Evolutionary conservation across 2,888 invertebrate genomes (phyloP), one percentile per base, ranked within the genome.

Genomic region (Ornithoptera priamus): DNA sequence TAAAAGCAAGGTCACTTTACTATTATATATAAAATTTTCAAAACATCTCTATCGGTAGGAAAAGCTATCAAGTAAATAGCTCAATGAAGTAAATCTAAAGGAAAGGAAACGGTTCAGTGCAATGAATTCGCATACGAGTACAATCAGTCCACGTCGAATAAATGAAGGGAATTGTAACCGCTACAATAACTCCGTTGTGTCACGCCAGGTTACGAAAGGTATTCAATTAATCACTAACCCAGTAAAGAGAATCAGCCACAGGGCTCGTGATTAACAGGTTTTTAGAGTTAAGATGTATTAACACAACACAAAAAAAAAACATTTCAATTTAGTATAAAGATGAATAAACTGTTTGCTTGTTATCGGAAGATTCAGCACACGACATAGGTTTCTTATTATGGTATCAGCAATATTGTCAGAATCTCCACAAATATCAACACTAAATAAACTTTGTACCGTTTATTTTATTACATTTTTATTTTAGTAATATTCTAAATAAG

Each of bases 141-240:
- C 57, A 65, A 65, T 68, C n/a, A 58, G 65, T 64, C 59, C 64
- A 65, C 65, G 42, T 69, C 56, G 60, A 20, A 65, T 30, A 57
- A 68, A 62, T 50, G 61, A 46, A 69, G 57, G 36, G 62, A 46
- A 57, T 12, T 36, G 69, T 65, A 56, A 57, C 24, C 62, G 42
- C 61, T 53, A 65, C 70, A 66, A 69, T 72, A 70, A 73, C 73
- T 74, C 72, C 50, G 70, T 69, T 66, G 71, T 66, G 73, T 76
- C 75, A 77, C 75, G 75, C 73, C 62, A 74, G 60, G 58, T 65
- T 70, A 70, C 58, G 67, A 72, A 70, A 69, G 20, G 65, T 65
- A 71, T 73, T 72, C 73, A 72, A 78, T 77, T 75, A 76, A 75
- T 75, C 72, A 76, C 67, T 69, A 68, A 66, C 63, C 53, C 30